Evolutionary conservation across 2,113 vertebrate species (phyloP), one percentile per base, ranked within the genome.

Genomic region (Stigmatopora nigra): DNA sequence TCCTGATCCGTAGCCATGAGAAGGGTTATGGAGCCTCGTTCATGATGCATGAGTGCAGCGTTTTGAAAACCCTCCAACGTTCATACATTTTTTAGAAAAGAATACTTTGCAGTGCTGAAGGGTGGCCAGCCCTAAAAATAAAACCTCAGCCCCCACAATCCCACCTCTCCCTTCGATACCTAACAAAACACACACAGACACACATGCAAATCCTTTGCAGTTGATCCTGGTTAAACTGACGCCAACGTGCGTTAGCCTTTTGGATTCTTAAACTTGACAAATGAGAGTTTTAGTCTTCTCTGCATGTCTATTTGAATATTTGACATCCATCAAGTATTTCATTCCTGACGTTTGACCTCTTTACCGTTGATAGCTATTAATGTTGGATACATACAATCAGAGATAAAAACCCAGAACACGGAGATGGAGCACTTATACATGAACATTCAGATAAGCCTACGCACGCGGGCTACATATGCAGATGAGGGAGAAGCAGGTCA

Each of bases 31-130:
- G 73, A 84, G 82, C 78, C 71, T 78, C 63, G 72, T 88, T 77
- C 85, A 88, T 77, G 79, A 87, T 90, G 81, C 70, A 88, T 84
- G 84, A 70, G 71, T 38, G 65, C 41, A 55, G 38, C 75, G 75
- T 85, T 84, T 73, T 81, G 47, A 76, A 72, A 68, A 71, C 72
- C 71, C 62, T 48, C 65, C 75, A 61, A 66, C n/a, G 47, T 71
- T 89, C 88, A 90, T 91, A 71, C 76, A 89, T 90, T 75, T 90
- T 90, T 89, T 76, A 90, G 73, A 44, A 59, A 75, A 69, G 80
- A 85, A 86, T 88, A 84, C 88, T 86, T 87, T 83, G 53, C 75
- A 63, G 61, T 65, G 69, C 52, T 49, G 52, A 70, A 53, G 53
- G 75, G 52, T 57, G 65, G 52, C 72, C 68, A 62, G 35, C 77